Conservation (phyloP, 2,797 vertebrate species). For the Coccyzus lansbergi region DNA sequence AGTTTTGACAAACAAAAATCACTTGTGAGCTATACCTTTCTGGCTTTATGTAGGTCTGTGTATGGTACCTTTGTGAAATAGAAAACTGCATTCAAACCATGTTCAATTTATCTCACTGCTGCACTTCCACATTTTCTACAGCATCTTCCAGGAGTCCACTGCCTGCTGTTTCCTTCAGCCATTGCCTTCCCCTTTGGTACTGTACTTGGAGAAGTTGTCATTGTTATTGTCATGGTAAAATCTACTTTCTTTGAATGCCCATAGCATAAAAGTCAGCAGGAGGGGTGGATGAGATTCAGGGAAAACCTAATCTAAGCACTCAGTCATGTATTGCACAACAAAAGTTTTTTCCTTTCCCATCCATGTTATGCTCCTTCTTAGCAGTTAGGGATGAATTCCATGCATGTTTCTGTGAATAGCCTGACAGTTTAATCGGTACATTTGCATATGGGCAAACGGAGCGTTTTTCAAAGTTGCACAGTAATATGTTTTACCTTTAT, state of each 20-base stretch:
- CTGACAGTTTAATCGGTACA: slow-evolving; percentile 67
- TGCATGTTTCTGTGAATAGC: slow-evolving; percentile 68
- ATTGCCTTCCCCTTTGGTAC: slow-evolving; percentile 51
- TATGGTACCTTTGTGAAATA: neutral
- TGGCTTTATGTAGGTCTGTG: neutral
- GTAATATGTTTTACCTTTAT: slow-evolving; percentile 67
- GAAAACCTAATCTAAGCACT: slow-evolving; percentile 63
- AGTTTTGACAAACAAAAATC: neutral
- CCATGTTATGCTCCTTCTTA: slow-evolving; percentile 27
- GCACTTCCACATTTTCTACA: slow-evolving; percentile 12
- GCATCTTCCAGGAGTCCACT: slow-evolving; percentile 5
- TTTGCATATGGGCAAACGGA: slow-evolving; percentile 69
- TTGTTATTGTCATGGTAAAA: slow-evolving; percentile 78
- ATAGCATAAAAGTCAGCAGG: slow-evolving; percentile 65
- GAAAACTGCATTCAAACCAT: slow-evolving; percentile 4
- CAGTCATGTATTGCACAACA: slow-evolving; percentile 60
- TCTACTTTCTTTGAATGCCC: slow-evolving; percentile 58
- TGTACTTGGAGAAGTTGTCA: slow-evolving; percentile 56
- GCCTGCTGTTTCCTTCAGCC: slow-evolving; percentile 74
- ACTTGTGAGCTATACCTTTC: neutral
- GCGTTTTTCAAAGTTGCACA: slow-evolving; percentile 62
- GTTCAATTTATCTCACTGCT: neutral
- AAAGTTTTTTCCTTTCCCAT: slow-evolving; percentile 64
- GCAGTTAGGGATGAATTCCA: slow-evolving; percentile 55
- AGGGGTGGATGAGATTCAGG: slow-evolving; percentile 58